Evolutionary conservation across 2,888 invertebrate species (phyloP).

Genomic region (Dexiosoma caninum): DNA sequence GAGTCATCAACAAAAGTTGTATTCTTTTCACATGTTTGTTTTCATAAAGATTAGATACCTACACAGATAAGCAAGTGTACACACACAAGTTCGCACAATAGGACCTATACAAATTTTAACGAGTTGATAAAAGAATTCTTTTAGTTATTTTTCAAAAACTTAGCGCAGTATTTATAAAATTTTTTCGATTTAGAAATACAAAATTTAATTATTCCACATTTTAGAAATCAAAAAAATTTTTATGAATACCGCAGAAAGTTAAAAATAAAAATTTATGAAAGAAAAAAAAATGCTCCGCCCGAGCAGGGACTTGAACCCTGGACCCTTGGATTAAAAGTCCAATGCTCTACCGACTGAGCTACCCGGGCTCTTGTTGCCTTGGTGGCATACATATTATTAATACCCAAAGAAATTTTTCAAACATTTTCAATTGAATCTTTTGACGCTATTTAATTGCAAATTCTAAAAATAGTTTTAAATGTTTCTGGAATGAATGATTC

Average conservation of each 20-base stretch:
- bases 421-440: no score
- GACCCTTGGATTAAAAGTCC: constrained; percentile 74
- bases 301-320: constrained; percentile 74
- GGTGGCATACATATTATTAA: no score
- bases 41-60: constrained; percentile 32
- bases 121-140: no score
- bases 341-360: constrained; percentile 73
- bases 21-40: constrained; percentile 22
- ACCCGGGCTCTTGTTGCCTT: constrained; percentile 64
- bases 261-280: constrained; percentile 35
- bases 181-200: no score
- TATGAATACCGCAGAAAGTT: background rate
- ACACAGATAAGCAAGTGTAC: no score
- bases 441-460: background rate
- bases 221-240: background rate
- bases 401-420: no score
- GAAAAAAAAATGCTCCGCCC: constrained; percentile 66
- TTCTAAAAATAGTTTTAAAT: background rate
- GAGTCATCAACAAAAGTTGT: constrained; percentile 50
- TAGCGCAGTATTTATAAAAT: no score
- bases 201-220: no score
- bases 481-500: background rate
- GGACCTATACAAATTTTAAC: background rate
- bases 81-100: background rate
- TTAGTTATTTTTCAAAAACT: no score